Evolutionary conservation across 2,888 invertebrate genomes (phyloP).

Genomic region (Quadroppia sp.): DNA sequence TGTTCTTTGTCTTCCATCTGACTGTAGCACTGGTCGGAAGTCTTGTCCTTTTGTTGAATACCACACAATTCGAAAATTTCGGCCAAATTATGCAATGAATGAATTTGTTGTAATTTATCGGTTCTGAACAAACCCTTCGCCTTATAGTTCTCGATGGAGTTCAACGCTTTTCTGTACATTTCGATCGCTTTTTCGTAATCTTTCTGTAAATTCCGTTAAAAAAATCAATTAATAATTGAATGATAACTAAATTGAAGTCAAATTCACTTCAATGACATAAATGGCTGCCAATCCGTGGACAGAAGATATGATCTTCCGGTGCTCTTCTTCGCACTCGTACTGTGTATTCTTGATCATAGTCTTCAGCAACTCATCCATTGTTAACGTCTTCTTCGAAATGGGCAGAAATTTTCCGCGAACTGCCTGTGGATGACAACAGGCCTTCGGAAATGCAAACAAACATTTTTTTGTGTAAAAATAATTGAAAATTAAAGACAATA

Average conservation of each 20-base stretch:
- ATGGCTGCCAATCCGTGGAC: constrained; percentile 67
- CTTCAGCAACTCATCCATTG: constrained; percentile 64
- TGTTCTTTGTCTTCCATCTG: neutral
- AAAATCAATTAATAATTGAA: neutral
- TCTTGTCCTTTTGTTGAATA: constrained; percentile 17
- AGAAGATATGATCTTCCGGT: constrained; percentile 62
- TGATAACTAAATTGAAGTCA: neutral
- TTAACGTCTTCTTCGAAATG: constrained; percentile 54
- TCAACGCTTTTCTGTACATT: constrained; percentile 62
- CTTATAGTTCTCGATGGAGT: constrained; percentile 56
- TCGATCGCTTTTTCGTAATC: constrained; percentile 60
- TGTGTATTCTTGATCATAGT: constrained; percentile 62
- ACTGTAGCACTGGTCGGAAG: neutral
- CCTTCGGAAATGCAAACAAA: neutral
- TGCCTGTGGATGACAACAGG: constrained; percentile 67
- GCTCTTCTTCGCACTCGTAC: constrained; percentile 61
- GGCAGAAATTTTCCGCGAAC: constrained; percentile 59
- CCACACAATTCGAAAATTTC: constrained; percentile 52
- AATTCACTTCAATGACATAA: constrained; percentile 57
- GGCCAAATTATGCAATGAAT: constrained; percentile 64
- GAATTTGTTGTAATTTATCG: constrained; percentile 65
- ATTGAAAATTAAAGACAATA: neutral
- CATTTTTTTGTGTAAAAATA: too few species aligned
- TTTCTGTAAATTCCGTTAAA: constrained; percentile 46
- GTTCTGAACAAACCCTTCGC: constrained; percentile 56